Conservation (phyloP, 2,888 invertebrate genomes). For the Carabus problematicus region DNA sequence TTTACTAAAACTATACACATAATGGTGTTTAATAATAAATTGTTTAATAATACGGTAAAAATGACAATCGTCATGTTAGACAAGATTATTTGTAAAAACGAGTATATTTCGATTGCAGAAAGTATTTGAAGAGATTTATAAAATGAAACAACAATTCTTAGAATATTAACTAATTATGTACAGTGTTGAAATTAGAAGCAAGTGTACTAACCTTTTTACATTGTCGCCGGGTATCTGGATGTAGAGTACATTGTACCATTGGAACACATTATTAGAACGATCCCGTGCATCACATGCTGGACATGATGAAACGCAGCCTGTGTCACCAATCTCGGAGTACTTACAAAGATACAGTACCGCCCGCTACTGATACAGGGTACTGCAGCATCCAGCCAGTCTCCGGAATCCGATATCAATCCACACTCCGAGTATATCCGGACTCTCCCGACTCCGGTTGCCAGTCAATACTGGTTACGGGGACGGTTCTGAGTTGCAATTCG, state of each 20-base stretch:
- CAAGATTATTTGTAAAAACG: no score
- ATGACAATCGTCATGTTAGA: no score
- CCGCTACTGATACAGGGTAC: conserved; percentile 19
- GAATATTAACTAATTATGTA: no score
- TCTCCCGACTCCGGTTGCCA: conserved; percentile 45
- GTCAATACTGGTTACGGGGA: conserved; percentile 56
- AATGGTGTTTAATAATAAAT: no score
- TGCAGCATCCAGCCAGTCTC: conserved; percentile 34
- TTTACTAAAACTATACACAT: no score
- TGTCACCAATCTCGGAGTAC: conserved; percentile 14
- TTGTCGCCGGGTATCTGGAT: not conserved
- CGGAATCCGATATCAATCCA: conserved; percentile 31
- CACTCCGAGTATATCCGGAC: conserved; percentile 36
- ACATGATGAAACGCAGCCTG: conserved; percentile 14
- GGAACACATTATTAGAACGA: conserved; percentile 32
- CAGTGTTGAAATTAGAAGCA: no score
- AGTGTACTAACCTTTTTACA: conserved; percentile 46
- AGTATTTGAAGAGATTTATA: no score
- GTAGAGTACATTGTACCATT: not conserved
- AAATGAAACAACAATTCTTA: no score
- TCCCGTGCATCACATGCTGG: conserved; percentile 51
- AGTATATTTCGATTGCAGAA: no score
- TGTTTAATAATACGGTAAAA: no score
- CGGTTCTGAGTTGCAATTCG: conserved; percentile 47
- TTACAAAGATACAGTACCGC: conserved; percentile 1